phyloP scores from a whole-genome alignment of 2,113 vertebrate genomes.

The Pandion haliaetus region DNA sequence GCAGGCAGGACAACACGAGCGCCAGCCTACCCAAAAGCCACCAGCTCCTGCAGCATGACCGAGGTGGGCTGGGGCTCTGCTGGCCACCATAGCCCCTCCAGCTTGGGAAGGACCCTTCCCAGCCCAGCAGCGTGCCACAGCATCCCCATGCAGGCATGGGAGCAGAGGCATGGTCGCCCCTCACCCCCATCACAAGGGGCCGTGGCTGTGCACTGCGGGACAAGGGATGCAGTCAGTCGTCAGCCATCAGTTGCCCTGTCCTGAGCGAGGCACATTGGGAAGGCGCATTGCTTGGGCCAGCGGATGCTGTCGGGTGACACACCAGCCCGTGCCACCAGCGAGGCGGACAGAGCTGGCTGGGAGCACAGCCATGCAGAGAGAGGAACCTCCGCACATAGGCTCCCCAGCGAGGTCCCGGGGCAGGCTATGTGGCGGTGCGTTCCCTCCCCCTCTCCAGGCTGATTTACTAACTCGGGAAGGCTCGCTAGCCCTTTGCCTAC shows the following conservation, averaged over 20 bases:
- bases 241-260: fast-evolving
- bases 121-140: neutral
- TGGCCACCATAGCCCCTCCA: fast-evolving
- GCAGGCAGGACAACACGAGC: fast-evolving
- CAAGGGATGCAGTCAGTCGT: neutral
- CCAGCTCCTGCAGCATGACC: fast-evolving
- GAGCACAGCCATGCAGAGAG: neutral
- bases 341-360: neutral
- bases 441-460: too few relatives aligned
- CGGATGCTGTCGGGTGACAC: neutral
- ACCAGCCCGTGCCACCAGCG: neutral
- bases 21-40: too few relatives aligned
- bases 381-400: neutral
- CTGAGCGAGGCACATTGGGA: neutral
- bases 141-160: neutral
- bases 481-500: too few relatives aligned
- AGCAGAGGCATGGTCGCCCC: fast-evolving
- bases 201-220: fast-evolving
- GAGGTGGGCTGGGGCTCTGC: fast-evolving
- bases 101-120: neutral
- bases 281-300: neutral
- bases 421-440: neutral
- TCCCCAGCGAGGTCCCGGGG: too few relatives aligned
- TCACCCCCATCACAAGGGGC: fast-evolving
- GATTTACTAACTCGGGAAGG: too few relatives aligned